Conservation (phyloP, 1,140 invertebrate genomes). For the Hyphantria cunea region DNA sequence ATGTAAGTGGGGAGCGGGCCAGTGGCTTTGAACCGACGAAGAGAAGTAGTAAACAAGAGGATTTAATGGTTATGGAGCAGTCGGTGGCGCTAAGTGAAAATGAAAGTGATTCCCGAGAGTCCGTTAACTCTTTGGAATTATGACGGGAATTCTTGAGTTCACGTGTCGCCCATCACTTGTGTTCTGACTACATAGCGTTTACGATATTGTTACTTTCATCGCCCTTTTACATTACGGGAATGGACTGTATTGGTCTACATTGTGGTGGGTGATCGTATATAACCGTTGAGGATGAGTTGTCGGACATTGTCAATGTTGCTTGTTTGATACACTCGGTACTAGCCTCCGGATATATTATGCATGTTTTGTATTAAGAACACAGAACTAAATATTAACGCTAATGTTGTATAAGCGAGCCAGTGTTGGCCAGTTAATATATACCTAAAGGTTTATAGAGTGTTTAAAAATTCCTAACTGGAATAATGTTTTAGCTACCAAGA, state of each 20-base stretch:
- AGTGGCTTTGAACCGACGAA: constrained; percentile 42
- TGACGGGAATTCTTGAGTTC: constrained; percentile 52
- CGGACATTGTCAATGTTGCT: constrained; percentile 7
- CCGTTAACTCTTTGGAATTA: constrained; percentile 57
- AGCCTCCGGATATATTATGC: neutral
- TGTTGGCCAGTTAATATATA: neutral
- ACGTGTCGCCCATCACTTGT: constrained; percentile 34
- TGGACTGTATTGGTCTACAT: constrained; percentile 30
- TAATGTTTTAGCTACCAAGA: neutral
- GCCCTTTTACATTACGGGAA: constrained; percentile 36
- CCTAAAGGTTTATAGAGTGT: neutral
- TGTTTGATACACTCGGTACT: constrained; percentile 3
- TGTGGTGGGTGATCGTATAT: constrained; percentile 19
- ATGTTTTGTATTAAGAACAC: constrained; percentile 3
- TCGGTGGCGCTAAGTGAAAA: constrained; percentile 68
- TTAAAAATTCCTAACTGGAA: neutral
- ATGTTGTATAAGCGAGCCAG: neutral
- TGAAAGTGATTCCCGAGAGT: constrained; percentile 67
- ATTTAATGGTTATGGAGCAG: constrained; percentile 69
- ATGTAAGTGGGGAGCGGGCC: constrained; percentile 42
- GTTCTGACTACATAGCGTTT: constrained; percentile 37
- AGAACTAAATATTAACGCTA: neutral
- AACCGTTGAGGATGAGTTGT: constrained; percentile 16
- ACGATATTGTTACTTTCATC: constrained; percentile 44
- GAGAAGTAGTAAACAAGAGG: constrained; percentile 66